These are phyloP conservation scores for Tachypleus tridentatus DNA, from an alignment of 1,140 invertebrate species.

Conservation along the genomic window DNA sequence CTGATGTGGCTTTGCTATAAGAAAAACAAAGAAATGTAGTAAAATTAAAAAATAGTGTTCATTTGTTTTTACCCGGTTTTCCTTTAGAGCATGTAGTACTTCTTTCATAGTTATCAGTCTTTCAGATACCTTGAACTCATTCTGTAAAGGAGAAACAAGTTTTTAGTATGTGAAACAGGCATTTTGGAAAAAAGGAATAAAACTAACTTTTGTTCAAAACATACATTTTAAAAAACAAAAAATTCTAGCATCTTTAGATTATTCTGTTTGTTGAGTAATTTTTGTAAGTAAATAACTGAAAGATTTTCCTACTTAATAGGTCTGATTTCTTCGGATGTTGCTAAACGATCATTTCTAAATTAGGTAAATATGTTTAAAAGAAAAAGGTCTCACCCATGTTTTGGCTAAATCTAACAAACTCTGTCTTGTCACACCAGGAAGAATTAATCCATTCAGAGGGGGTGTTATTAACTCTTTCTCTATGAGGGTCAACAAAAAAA, in stretches of 20 bases:
- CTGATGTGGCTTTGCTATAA: neutral
- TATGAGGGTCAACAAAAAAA: conserved; percentile 24
- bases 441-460: conserved; percentile 47
- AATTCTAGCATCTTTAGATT: neutral
- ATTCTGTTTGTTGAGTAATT: neutral
- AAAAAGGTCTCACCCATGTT: conserved; percentile 50
- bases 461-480: conserved; percentile 43
- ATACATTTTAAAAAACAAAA: neutral
- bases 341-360: neutral
- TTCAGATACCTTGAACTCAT: conserved; percentile 76
- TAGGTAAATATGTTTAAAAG: neutral
- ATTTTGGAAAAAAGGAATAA: conserved; percentile 28
- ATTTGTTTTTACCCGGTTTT: conserved; percentile 61
- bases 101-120: conserved; percentile 73
- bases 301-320: neutral
- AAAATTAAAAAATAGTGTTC: neutral
- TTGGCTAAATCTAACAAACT: conserved; percentile 68
- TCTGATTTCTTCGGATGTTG: neutral
- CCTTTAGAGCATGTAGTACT: conserved; percentile 54
- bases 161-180: conserved; percentile 1
- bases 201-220: conserved; percentile 22
- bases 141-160: conserved; percentile 29
- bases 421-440: conserved; percentile 84
- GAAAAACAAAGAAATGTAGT: neutral
- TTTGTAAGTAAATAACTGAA: neutral